Evolutionary conservation across 2,113 vertebrate genomes (phyloP), one percentile per base, ranked within the genome.

Genomic region (Gobio gobio): DNA sequence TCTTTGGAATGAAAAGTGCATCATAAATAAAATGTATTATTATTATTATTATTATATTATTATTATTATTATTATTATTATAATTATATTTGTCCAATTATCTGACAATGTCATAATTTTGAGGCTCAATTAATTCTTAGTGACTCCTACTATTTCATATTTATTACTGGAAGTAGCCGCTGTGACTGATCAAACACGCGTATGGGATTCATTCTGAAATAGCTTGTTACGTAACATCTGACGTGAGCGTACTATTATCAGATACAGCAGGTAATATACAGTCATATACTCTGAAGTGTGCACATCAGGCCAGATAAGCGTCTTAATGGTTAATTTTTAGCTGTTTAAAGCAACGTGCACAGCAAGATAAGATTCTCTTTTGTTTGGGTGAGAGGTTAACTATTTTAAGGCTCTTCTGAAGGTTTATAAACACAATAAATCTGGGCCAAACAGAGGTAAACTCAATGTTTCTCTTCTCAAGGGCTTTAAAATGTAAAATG

Each of bases 141-240:
- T 22, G 3, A 40, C 3, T 20, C 16, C 5, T 14, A 4, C 2
- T 2, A 22, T 33, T 40, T 40, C 33, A 68, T 10, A 10, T 36
- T 10, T 66, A 3, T 18, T 33, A 9, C 8, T 68, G 33, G 16
- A 40, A 68, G 33, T 22, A 68, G 8, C 61, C 0, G 9, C 18
- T 22, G 18, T 8, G 16, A 40, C 33, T 22, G 8, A 10, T 40
- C 64, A 68, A 36, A 36, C 7, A 68, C 64, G 20, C 0, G 1
- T 10, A 1, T 70, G 18, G 66, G 9, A 43, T 2, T 43, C 40
- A 43, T 70, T 70, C 18, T 68, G 3, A 70, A 36, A 29, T 20
- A 8, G 63, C 2, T 33, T 94, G 85, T 94, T 95, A 33, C 95
- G 75, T 61, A 95, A 87, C 49, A 95, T 92, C 94, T 95, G 54